phyloP scores from a whole-genome alignment of 2,888 invertebrate species.

The Phengaris arion region DNA sequence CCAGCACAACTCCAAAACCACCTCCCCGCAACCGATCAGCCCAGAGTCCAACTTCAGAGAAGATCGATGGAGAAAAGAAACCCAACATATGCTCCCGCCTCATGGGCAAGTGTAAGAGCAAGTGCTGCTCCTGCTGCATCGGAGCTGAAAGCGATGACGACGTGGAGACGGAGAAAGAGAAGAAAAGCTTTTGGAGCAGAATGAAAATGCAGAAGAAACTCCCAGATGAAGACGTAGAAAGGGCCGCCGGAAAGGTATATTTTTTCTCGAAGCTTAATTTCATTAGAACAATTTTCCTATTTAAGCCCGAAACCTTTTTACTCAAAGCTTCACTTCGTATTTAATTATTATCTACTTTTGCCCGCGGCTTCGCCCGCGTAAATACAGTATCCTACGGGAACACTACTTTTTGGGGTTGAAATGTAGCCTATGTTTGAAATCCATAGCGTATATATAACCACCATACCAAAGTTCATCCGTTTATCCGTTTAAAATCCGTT shows the following conservation, averaged over 20 bases:
- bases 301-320: too few species aligned
- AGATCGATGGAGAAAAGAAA: slow-evolving; percentile 44
- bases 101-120: slow-evolving; percentile 64
- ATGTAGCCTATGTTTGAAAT: too few species aligned
- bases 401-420: too few species aligned
- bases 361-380: too few species aligned
- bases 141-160: slow-evolving; percentile 55
- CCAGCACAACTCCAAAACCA: slow-evolving; percentile 70
- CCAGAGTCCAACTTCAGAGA: slow-evolving; percentile 40
- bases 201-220: slow-evolving; percentile 67
- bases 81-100: slow-evolving; percentile 64
- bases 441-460: too few species aligned
- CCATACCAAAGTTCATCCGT: too few species aligned
- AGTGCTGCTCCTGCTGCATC: slow-evolving; percentile 74
- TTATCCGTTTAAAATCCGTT: too few species aligned
- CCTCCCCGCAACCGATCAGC: slow-evolving; percentile 55
- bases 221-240: slow-evolving; percentile 59
- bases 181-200: slow-evolving; percentile 56
- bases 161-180: slow-evolving; percentile 42
- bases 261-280: too few species aligned
- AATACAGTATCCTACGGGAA: too few species aligned
- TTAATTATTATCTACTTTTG: too few species aligned
- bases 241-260: slow-evolving; percentile 67
- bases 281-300: too few species aligned
- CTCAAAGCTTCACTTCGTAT: too few species aligned